Evolutionary conservation across 2,797 vertebrate genomes (phyloP), one percentile per base, ranked within the genome.

Genomic region (Chaetodon trifasciatus): DNA sequence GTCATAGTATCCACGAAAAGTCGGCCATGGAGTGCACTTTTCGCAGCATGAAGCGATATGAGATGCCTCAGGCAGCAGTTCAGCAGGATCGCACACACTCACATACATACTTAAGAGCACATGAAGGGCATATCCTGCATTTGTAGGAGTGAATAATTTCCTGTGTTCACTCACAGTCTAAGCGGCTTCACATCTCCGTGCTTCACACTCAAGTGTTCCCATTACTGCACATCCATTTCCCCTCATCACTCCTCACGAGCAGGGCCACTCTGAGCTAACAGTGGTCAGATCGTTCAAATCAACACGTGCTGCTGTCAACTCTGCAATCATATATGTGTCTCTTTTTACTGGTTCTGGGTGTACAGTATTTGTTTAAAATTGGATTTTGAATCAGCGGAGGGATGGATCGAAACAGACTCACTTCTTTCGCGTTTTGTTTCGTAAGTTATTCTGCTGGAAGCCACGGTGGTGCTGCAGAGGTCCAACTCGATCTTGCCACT

Each of bases 361-460:
- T 82, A 70, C 63, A 87, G 73, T 81, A 74, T 84, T 86, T 49
- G 70, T 83, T 70, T 76, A 42, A 76, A 40, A 39, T 70, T 7
- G 11, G 13, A 71, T 49, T 84, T 62, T 62, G 40, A 72, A 77
- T 57, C 24, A 2, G 50, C 3, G 11, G 67, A 80, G 37, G 5
- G 6, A 68, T 44, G 39, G 62, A 28, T 76, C 53, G 37, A 81
- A 76, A 76, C 57, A 44, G 65, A 57, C 67, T 64, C 28, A 1
- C 79, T 80, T 65, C 3, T 86, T 80, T 63, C 55, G 56, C 16
- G 13, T 70, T 71, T 76, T 58, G 16, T 78, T 60, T 1, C 42
- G 13, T 83, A 82, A 85, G 74, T 88, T 85, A 84, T 89, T 92
- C 78, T 85, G 78, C 88, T 88, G 84, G 83, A 90, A 77, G 79